These are phyloP conservation scores for Phocoena phocoena DNA, from an alignment of 2,113 vertebrate species.

Conservation along the genomic window DNA sequence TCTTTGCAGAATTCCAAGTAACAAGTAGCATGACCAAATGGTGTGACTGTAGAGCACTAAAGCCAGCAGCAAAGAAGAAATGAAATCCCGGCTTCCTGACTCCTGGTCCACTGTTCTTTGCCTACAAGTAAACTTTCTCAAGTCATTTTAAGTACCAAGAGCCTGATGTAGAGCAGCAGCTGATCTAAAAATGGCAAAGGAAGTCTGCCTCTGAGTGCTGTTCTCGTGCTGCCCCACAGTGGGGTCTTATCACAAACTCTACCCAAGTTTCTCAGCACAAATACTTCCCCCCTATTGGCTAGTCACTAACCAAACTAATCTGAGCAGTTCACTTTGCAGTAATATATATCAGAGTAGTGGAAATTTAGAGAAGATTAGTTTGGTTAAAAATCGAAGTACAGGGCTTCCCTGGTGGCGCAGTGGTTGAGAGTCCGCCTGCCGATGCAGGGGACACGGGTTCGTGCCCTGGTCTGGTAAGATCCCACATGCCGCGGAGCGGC, in stretches of 20 bases:
- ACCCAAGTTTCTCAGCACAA: background rate
- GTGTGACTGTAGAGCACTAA: background rate
- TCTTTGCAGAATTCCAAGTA: slow-evolving; percentile 6
- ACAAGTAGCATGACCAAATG: background rate
- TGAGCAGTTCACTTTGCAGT: slow-evolving; percentile 6
- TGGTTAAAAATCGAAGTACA: slow-evolving; percentile 6
- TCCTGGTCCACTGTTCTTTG: background rate
- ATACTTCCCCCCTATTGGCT: background rate
- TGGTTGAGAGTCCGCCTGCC: too few relatives aligned
- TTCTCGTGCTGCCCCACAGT: background rate
- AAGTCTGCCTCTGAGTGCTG: background rate
- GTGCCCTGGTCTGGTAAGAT: too few relatives aligned
- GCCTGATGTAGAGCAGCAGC: background rate
- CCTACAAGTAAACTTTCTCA: background rate
- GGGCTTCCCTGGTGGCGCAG: too few relatives aligned
- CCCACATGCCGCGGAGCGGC: too few relatives aligned
- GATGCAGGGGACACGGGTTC: too few relatives aligned
- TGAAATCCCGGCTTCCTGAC: background rate
- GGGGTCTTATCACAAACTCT: slow-evolving; percentile 28
- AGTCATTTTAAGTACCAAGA: background rate
- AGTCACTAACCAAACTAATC: background rate
- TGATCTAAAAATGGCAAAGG: background rate
- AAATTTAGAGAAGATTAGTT: background rate
- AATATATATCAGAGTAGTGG: background rate
- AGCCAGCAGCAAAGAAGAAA: background rate